These are phyloP conservation scores for Crypturellus tataupa DNA, from an alignment of 2,797 vertebrate genomes.

Conservation along the genomic window DNA sequence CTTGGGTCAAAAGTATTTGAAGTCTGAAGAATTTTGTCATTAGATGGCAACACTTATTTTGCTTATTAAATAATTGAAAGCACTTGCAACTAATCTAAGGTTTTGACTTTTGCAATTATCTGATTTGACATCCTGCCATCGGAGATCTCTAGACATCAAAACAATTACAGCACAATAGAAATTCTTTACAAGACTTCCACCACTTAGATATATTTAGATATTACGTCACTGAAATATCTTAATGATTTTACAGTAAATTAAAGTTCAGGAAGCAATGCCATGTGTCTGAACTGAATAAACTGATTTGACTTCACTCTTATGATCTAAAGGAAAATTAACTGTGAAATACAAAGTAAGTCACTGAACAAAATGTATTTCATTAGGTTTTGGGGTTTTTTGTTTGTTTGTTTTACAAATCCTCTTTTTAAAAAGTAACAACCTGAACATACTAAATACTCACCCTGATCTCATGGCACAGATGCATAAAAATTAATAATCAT, in stretches of 20 bases:
- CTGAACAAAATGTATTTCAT: background rate
- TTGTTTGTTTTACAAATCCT: background rate
- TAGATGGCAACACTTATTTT: constrained; percentile 3
- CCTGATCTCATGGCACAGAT: background rate
- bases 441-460: background rate
- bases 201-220: background rate
- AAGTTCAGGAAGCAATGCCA: constrained; percentile 29
- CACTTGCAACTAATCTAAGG: background rate
- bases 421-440: background rate
- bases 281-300: constrained; percentile 64
- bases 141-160: constrained; percentile 40
- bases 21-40: background rate
- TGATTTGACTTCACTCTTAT: no score
- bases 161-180: background rate
- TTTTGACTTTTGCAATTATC: constrained; percentile 13
- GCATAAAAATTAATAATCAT: background rate
- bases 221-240: constrained; percentile 31
- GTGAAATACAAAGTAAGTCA: background rate
- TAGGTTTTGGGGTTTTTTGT: background rate
- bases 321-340: constrained; percentile 64
- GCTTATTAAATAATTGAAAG: constrained; percentile 29
- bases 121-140: constrained; percentile 46
- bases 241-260: constrained; percentile 46
- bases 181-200: constrained; percentile 15
- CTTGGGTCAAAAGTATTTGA: background rate